These are phyloP conservation scores for Microtus ochrogaster DNA, from an alignment of 2,113 vertebrate genomes.

Conservation along the genomic window DNA sequence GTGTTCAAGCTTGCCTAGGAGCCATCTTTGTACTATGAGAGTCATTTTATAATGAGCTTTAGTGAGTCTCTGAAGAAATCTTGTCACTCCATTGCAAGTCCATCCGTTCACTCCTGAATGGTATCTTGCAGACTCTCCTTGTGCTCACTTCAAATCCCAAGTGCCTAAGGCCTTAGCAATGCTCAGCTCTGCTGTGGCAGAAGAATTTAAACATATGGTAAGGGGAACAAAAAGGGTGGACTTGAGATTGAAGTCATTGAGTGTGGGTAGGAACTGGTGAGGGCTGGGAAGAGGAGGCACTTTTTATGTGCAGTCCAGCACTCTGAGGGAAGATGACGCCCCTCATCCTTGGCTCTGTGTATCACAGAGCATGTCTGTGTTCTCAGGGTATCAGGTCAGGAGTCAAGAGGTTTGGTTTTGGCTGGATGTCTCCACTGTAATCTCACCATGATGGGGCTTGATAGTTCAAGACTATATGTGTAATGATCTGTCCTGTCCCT, in stretches of 20 bases:
- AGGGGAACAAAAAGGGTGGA: not conserved
- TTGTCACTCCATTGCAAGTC: not conserved
- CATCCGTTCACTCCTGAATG: not conserved
- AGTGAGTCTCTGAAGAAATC: constrained; percentile 26
- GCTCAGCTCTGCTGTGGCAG: not conserved
- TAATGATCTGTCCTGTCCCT: too few species aligned
- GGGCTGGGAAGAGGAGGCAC: too few species aligned
- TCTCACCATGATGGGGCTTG: not conserved
- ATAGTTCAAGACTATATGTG: not conserved
- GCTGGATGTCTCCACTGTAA: not conserved
- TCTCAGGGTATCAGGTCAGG: not conserved
- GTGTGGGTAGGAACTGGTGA: too few species aligned
- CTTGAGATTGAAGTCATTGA: too few species aligned
- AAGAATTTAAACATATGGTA: not conserved
- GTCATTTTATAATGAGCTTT: constrained; percentile 25
- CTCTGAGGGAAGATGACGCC: too few species aligned
- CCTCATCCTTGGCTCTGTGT: not conserved
- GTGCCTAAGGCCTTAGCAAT: not conserved
- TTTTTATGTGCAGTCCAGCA: too few species aligned
- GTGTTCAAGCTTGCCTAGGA: not conserved
- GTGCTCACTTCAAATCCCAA: not conserved
- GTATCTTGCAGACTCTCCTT: not conserved
- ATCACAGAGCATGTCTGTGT: not conserved
- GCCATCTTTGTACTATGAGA: not conserved
- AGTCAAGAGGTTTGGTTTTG: not conserved